phyloP scores from a whole-genome alignment of 2,888 invertebrate species.

The Melangyna quadrimaculata region DNA sequence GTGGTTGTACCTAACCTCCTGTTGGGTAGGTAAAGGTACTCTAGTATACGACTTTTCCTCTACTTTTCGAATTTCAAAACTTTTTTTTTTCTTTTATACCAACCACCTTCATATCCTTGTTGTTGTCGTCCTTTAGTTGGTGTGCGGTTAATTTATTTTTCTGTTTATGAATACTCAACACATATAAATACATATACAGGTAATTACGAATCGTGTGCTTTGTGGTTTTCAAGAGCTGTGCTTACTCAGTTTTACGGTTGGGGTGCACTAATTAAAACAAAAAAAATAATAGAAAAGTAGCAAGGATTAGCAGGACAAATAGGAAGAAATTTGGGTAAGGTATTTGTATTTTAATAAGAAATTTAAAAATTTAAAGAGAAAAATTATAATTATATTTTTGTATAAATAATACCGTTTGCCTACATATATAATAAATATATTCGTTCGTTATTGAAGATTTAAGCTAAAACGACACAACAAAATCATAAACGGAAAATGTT shows the following conservation, averaged over 20 bases:
- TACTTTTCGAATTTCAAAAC: neutral
- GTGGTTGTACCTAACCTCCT: neutral
- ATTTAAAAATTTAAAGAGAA: neutral
- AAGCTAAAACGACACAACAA: neutral
- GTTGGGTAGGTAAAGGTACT: conserved; percentile 20
- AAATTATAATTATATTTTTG: neutral
- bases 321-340: no score
- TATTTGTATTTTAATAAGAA: neutral
- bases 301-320: neutral
- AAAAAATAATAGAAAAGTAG: neutral
- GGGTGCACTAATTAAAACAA: conserved; percentile 37
- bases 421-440: neutral
- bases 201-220: conserved; percentile 18
- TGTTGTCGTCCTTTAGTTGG: neutral
- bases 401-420: neutral
- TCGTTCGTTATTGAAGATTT: neutral
- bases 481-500: no score
- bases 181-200: no score
- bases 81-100: neutral
- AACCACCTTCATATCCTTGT: neutral
- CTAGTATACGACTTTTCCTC: neutral
- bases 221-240: conserved; percentile 10
- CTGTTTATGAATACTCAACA: neutral
- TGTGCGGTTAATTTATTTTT: conserved; percentile 20
- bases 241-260: conserved; percentile 45